Percentiles rank a stretch among this genome's conserved stretches.
Conservation (phyloP, 2,113 vertebrate species). For the Sterrhoptilus dennistouni region DNA sequence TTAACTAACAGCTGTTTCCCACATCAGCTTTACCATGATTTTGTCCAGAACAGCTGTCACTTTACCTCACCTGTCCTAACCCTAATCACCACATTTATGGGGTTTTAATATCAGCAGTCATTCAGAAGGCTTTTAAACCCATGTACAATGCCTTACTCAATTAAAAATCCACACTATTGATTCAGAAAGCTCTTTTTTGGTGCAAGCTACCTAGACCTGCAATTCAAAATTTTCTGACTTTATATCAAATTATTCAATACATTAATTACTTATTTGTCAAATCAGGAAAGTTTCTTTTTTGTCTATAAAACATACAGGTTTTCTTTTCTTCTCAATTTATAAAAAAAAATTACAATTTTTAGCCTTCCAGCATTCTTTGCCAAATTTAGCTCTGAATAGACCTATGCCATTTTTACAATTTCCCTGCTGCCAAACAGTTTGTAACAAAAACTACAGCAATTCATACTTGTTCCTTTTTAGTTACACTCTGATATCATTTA, state of each 20-base stretch:
- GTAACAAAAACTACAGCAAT: background rate
- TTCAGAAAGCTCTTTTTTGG: background rate
- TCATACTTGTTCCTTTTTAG: background rate
- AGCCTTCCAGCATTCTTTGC: background rate
- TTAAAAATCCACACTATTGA: background rate
- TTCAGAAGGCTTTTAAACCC: background rate
- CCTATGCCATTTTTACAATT: background rate
- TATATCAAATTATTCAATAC: background rate
- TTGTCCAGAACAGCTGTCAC: background rate
- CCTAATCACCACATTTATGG: background rate
- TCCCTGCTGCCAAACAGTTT: background rate
- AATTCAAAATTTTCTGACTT: background rate
- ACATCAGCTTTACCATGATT: background rate
- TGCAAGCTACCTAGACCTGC: background rate
- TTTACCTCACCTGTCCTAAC: background rate
- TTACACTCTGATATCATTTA: background rate
- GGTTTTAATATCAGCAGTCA: background rate
- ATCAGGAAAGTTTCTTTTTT: background rate
- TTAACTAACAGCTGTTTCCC: background rate
- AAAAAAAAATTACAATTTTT: background rate
- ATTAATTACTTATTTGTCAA: background rate
- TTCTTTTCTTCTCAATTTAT: background rate
- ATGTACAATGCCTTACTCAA: background rate
- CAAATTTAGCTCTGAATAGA: background rate
- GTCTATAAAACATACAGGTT: background rate